These are phyloP conservation scores for Aphrophora alni DNA, from an alignment of 2,888 invertebrate genomes.

Conservation along the genomic window DNA sequence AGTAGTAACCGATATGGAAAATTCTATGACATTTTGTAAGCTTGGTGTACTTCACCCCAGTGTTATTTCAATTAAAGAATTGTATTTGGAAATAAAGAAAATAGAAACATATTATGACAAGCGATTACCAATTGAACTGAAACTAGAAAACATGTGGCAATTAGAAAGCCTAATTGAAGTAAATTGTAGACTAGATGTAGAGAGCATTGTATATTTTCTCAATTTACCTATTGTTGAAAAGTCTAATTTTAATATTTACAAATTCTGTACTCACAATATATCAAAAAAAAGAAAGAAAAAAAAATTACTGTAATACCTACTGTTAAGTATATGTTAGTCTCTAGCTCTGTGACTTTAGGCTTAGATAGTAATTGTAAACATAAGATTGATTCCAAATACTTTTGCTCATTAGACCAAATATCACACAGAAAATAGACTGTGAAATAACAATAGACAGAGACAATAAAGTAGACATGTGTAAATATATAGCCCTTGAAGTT, in stretches of 20 bases:
- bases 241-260: neutral
- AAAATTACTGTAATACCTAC: neutral
- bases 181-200: neutral
- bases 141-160: neutral
- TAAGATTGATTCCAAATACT: no score
- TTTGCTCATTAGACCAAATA: no score
- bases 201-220: neutral
- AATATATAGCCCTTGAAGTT: no score
- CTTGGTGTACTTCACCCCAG: neutral
- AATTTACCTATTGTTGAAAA: neutral
- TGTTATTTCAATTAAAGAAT: neutral
- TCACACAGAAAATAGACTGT: no score
- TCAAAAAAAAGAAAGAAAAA: no score
- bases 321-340: no score
- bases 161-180: neutral
- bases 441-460: no score
- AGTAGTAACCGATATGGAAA: neutral
- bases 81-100: neutral
- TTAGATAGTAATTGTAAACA: no score
- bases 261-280: neutral
- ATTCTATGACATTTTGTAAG: neutral
- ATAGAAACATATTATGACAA: neutral
- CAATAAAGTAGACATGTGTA: no score
- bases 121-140: neutral
- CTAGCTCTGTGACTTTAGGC: no score